These are phyloP conservation scores for Syrista parreyssii DNA, from an alignment of 2,888 invertebrate species.

Conservation along the genomic window DNA sequence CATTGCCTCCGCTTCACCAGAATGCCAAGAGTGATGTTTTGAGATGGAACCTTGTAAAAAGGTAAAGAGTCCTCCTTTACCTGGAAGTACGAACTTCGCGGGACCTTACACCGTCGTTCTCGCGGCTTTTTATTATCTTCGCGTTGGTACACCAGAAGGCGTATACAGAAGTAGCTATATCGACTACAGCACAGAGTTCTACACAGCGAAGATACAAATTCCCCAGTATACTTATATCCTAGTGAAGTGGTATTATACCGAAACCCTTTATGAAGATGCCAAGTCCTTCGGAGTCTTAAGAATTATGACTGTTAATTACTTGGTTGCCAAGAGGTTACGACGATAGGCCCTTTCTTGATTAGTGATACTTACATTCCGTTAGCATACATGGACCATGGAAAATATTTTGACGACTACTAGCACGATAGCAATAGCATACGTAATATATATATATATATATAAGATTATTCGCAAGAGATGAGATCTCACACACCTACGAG, in stretches of 20 bases:
- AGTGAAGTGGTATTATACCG: not conserved
- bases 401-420: conserved; percentile 11
- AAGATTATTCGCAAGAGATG: not conserved
- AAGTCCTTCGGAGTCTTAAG: conserved; percentile 6
- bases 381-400: conserved; percentile 8
- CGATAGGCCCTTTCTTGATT: conserved; percentile 7
- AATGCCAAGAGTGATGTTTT: not conserved
- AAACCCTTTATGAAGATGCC: not conserved
- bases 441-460: not conserved
- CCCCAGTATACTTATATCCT: not conserved
- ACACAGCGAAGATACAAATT: not conserved
- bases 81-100: not conserved
- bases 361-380: conserved; percentile 12
- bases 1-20: not conserved
- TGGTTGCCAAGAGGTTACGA: not conserved
- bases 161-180: not conserved
- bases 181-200: not conserved
- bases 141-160: not conserved
- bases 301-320: conserved; percentile 21
- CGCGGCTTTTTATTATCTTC: not conserved
- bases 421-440: not conserved
- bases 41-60: not conserved
- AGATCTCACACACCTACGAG: not conserved
- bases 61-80: not conserved
- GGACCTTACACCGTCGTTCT: not conserved